Conservation (phyloP, 64 coral and sea anemone genomes). For the Cladopsammia gracilis region DNA sequence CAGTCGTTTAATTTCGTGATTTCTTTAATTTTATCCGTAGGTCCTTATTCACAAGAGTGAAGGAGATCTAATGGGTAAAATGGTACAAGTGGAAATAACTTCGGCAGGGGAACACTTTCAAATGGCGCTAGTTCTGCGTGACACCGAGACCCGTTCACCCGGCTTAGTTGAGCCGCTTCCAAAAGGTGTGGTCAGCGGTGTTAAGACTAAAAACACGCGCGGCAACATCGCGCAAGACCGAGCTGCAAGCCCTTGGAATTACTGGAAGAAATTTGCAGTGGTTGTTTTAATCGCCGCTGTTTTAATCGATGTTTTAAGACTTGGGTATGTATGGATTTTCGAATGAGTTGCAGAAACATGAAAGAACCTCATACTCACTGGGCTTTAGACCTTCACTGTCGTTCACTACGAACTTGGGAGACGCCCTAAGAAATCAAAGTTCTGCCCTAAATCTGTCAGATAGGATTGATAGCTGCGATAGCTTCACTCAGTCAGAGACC, state of each 20-base stretch:
- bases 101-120: slow-evolving; percentile 92
- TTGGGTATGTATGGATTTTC: slow-evolving; percentile 47
- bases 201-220: slow-evolving; percentile 10
- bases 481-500: too few species aligned
- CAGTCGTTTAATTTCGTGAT: not conserved
- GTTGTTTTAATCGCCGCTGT: slow-evolving; percentile 84
- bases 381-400: too few species aligned
- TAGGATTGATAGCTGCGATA: too few species aligned
- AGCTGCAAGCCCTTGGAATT: not conserved
- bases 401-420: too few species aligned
- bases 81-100: slow-evolving; percentile 89
- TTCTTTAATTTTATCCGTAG: slow-evolving; percentile 37
- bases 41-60: slow-evolving; percentile 96
- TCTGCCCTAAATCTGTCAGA: too few species aligned
- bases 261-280: slow-evolving; percentile 73
- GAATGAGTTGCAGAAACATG: not conserved
- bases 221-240: not conserved
- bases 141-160: slow-evolving; percentile 74
- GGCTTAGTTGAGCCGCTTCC: slow-evolving; percentile 88
- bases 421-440: too few species aligned
- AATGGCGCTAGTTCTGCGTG: slow-evolving; percentile 69
- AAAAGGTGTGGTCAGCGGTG: slow-evolving; percentile 94
- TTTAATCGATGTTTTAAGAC: slow-evolving; percentile 61
- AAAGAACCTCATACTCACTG: too few species aligned
- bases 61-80: slow-evolving; percentile 97